Evolutionary conservation across 2,797 vertebrate species (phyloP).

Genomic region (Phoeniculus purpureus): DNA sequence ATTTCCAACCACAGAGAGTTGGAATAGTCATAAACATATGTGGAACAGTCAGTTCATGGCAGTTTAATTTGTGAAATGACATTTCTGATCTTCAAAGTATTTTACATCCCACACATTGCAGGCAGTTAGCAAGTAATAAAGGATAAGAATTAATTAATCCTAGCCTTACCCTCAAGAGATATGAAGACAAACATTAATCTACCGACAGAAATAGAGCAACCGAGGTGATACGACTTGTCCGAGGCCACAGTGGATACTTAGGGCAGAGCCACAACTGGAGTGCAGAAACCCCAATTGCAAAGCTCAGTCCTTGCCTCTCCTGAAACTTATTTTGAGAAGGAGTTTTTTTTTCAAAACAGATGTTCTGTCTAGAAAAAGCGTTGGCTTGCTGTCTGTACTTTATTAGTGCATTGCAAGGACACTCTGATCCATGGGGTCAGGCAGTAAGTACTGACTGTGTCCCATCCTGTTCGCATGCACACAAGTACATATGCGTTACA

Average conservation of each 20-base stretch:
- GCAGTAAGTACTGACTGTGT: background rate
- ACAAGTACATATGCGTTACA: background rate
- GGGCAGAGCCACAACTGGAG: background rate
- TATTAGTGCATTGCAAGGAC: background rate
- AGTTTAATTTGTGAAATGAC: background rate
- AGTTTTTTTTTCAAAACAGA: background rate
- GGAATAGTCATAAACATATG: background rate
- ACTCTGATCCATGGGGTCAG: background rate
- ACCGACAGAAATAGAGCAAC: background rate
- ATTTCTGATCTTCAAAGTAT: background rate
- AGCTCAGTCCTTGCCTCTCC: background rate
- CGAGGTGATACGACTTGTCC: background rate
- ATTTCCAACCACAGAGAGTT: background rate
- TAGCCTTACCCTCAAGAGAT: background rate
- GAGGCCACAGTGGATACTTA: background rate
- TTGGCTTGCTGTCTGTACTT: background rate
- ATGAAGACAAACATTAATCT: constrained; percentile 24
- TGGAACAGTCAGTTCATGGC: background rate
- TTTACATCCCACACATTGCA: background rate
- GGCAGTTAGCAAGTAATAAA: constrained; percentile 5
- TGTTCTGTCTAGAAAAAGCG: background rate
- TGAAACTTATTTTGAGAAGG: background rate
- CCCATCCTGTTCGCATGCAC: background rate
- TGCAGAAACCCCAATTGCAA: background rate
- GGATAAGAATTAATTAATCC: constrained; percentile 46